Evolutionary conservation across 1,140 invertebrate species (phyloP), one percentile per base, ranked within the genome.

Genomic region (Brachystomella parvula): DNA sequence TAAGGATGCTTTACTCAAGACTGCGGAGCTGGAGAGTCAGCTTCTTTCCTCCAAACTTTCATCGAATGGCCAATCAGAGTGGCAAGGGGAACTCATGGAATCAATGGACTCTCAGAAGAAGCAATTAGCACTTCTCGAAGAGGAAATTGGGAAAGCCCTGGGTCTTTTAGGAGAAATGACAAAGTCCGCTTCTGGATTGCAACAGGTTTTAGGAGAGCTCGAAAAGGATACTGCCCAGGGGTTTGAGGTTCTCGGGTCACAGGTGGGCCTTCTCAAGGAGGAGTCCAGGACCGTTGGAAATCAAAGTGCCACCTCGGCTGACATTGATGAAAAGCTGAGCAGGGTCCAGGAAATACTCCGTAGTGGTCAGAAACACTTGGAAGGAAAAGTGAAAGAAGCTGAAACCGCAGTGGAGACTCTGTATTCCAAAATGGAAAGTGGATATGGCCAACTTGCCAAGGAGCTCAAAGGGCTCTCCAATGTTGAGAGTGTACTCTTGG

Each of bases 401-500:
- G 79, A 79, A 65, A 80, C 79, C 0, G 79, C 82, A 71, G 79
- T 81, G 3, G 82, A 82, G 58, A 78, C 76, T 47, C 79, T 84
- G 47, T 82, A 81, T 65, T 77, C 76, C 19, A 80, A 83, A 67
- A 79, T 86, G 60, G 80, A 81, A 3, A 77, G 77, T 60, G 85
- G 82, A 62, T 85, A 83, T 68, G 81, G 80, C 44, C 76, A 83
- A 21, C 73, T 88, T 30, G 75, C 77, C 12, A 76, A 70, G 12
- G 83, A 85, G 76, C 80, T 85, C 68, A 72, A 77, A 68, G 76
- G 78, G 21, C 75, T 93, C 39, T 80, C 83, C 6, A 90, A 89
- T 74, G 85, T 89, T 33, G 90, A 92, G 73, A 83, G 86, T 61
- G 85, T 93, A 1, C 82, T 93, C 77, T 80, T 90, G 35, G 85